Conservation (phyloP, 2,888 invertebrate genomes). For the Drosophila maculinotata region DNA sequence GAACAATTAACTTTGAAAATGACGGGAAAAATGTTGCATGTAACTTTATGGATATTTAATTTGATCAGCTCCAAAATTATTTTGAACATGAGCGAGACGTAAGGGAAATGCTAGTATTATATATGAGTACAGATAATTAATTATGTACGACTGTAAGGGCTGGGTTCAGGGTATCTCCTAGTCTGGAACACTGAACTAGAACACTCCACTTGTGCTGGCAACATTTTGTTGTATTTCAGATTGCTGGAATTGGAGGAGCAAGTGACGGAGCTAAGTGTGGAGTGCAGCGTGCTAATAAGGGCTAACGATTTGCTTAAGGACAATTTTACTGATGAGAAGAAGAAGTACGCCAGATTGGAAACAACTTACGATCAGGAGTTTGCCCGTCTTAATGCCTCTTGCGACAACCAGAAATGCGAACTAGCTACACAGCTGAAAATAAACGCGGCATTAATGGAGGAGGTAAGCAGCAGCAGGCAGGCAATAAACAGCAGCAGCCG, state of each 20-base stretch:
- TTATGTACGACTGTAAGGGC: too few relatives aligned
- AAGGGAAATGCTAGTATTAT: too few relatives aligned
- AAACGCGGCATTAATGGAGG: background rate
- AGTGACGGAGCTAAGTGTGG: background rate
- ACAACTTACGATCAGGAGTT: slow-evolving; percentile 17
- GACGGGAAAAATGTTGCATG: too few relatives aligned
- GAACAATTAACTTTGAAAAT: too few relatives aligned
- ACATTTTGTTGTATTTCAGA: background rate
- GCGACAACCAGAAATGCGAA: background rate
- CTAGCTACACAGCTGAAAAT: background rate
- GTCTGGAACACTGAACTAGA: too few relatives aligned
- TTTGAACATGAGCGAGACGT: too few relatives aligned
- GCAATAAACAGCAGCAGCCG: background rate
- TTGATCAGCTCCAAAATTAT: too few relatives aligned
- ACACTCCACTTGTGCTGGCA: too few relatives aligned
- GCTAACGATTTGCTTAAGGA: background rate
- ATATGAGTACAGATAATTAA: too few relatives aligned
- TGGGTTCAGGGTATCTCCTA: too few relatives aligned
- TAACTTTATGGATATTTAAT: too few relatives aligned
- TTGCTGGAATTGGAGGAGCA: background rate
- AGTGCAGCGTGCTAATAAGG: background rate
- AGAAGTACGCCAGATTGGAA: slow-evolving; percentile 19
- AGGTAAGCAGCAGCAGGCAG: slow-evolving; percentile 8
- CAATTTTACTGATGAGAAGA: background rate
- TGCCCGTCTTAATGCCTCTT: background rate